Conservation (phyloP, 2,113 vertebrate genomes). For the Nannobrachium achirus region DNA sequence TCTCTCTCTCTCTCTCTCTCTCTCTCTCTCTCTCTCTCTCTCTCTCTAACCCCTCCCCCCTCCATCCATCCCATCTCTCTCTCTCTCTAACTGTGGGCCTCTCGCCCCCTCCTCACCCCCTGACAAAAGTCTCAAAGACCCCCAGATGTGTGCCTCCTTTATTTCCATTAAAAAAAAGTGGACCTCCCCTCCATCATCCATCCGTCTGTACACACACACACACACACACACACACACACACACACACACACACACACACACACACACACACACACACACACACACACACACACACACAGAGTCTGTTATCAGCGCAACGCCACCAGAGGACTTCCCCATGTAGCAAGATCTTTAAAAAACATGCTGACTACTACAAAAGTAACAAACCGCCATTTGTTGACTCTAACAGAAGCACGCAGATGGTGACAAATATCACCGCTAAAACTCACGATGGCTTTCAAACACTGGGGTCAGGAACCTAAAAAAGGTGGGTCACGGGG, state of each 20-base stretch:
- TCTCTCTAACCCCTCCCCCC: not conserved
- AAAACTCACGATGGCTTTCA: constrained; percentile 12
- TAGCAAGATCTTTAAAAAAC: constrained; percentile 8
- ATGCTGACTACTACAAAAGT: constrained; percentile 27
- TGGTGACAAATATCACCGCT: constrained; percentile 2
- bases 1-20: constrained; percentile 6
- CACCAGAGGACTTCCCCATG: constrained; percentile 32
- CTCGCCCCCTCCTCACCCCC: constrained; percentile 62
- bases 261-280: constrained; percentile 24
- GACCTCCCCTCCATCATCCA: constrained; percentile 52
- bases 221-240: constrained; percentile 34
- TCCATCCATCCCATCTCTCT: not conserved
- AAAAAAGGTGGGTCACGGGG: constrained; percentile 19
- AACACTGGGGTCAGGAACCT: constrained; percentile 10
- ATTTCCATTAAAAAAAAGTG: constrained; percentile 71
- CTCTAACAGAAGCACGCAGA: constrained; percentile 30
- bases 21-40: not conserved
- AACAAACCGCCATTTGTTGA: constrained; percentile 8
- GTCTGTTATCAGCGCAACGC: not conserved
- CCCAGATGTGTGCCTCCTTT: constrained; percentile 74
- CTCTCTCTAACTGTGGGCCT: constrained; percentile 62
- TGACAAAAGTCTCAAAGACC: constrained; percentile 75
- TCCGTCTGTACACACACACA: constrained; percentile 45
- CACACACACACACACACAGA: not conserved
- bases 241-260: constrained; percentile 21